These are phyloP conservation scores for Drosophila sproati DNA, from an alignment of 1,140 invertebrate genomes.

Conservation along the genomic window DNA sequence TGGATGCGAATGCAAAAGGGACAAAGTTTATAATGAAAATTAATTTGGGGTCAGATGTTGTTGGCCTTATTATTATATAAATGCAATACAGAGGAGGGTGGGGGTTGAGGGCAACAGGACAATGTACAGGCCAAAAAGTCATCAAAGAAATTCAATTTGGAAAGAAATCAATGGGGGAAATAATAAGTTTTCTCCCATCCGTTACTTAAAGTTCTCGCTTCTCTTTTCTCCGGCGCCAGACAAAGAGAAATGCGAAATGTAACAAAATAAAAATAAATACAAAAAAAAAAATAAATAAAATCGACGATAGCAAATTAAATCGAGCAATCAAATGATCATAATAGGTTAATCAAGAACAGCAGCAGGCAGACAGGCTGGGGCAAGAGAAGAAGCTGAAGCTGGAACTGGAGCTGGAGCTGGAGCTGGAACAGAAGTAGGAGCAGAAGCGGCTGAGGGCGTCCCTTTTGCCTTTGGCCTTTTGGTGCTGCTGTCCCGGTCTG, in stretches of 20 bases:
- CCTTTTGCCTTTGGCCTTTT: conserved; percentile 8
- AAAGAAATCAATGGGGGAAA: conserved; percentile 38
- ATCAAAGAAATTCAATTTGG: conserved; percentile 77
- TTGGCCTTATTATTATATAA: conserved; percentile 10
- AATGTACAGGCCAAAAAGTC: conserved; percentile 49
- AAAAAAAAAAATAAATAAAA: conserved; percentile 4
- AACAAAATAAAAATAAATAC: conserved; percentile 11
- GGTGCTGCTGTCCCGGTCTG: background rate
- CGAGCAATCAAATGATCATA: conserved; percentile 83
- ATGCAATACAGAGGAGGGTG: conserved; percentile 15
- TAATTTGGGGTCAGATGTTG: conserved; percentile 49
- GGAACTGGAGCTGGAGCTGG: background rate
- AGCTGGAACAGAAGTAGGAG: background rate
- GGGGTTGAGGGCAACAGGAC: background rate
- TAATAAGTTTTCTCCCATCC: conserved; percentile 23
- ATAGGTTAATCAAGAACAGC: conserved; percentile 81
- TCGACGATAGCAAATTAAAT: conserved; percentile 74
- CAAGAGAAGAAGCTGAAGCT: background rate
- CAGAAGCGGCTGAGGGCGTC: background rate
- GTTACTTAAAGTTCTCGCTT: background rate
- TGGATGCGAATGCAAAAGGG: conserved; percentile 9
- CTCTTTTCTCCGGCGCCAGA: background rate
- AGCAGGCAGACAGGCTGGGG: conserved; percentile 9
- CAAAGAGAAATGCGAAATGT: background rate
- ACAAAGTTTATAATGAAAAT: conserved; percentile 55